These are phyloP conservation scores for Pollenia griseotomentosa DNA, from an alignment of 2,888 invertebrate species.

Conservation along the genomic window DNA sequence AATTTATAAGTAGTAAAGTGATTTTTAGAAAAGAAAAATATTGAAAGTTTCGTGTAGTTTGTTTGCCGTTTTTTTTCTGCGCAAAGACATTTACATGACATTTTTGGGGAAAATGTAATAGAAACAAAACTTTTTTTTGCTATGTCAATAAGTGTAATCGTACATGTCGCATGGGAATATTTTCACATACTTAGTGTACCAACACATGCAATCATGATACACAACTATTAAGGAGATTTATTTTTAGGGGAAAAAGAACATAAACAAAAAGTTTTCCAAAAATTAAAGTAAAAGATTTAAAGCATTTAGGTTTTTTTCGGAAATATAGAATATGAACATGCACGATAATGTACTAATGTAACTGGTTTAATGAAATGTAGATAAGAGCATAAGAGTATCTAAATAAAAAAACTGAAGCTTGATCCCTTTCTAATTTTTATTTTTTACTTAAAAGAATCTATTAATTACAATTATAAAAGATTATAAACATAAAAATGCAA, in stretches of 20 bases:
- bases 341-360: too few relatives aligned
- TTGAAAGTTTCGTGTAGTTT: conserved; percentile 43
- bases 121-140: conserved; percentile 49
- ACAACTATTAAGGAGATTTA: background rate
- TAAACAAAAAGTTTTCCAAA: background rate
- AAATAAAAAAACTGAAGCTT: too few relatives aligned
- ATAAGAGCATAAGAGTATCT: too few relatives aligned
- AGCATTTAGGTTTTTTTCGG: too few relatives aligned
- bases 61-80: background rate
- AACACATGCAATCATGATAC: conserved; percentile 24
- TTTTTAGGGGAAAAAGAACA: background rate
- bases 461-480: too few relatives aligned
- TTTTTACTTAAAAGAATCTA: too few relatives aligned
- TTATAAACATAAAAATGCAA: too few relatives aligned
- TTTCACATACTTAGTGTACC: background rate
- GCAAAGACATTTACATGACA: conserved; percentile 14
- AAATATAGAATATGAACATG: too few relatives aligned
- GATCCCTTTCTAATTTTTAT: too few relatives aligned
- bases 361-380: too few relatives aligned
- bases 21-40: conserved; percentile 23
- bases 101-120: background rate
- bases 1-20: background rate
- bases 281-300: too few relatives aligned
- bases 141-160: conserved; percentile 56
- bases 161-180: conserved; percentile 61